phyloP scores from a whole-genome alignment of 2,113 vertebrate species.

The Buteo buteo region DNA sequence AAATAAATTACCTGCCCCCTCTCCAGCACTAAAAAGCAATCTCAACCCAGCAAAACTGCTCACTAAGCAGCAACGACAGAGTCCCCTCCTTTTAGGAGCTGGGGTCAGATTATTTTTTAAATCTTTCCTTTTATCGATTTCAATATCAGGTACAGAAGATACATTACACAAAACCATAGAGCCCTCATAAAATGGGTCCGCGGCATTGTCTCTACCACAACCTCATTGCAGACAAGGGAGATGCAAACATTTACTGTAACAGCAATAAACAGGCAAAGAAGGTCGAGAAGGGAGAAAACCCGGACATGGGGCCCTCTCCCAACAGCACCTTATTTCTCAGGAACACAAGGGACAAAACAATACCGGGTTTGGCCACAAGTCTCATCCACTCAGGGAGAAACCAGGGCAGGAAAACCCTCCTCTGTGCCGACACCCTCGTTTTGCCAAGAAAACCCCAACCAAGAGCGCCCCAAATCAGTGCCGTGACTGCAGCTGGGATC shows the following conservation, averaged over 20 bases:
- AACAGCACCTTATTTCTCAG: not conserved
- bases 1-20: not conserved
- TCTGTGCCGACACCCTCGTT: not conserved
- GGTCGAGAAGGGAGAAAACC: not conserved
- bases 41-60: not conserved
- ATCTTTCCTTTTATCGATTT: constrained; percentile 20
- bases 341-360: not conserved
- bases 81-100: not conserved
- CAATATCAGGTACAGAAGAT: not conserved
- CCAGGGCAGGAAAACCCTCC: not conserved
- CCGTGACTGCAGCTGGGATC: accelerated
- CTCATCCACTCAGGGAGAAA: not conserved
- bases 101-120: not conserved
- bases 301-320: not conserved
- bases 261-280: not conserved
- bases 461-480: not conserved
- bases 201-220: not conserved
- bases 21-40: not conserved
- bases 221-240: not conserved
- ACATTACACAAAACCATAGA: not conserved
- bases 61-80: not conserved
- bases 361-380: not conserved
- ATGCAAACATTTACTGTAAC: constrained; percentile 3
- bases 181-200: not conserved
- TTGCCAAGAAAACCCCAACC: not conserved